Conservation (phyloP, 2,113 vertebrate genomes). For the Piliocolobus tephrosceles region DNA sequence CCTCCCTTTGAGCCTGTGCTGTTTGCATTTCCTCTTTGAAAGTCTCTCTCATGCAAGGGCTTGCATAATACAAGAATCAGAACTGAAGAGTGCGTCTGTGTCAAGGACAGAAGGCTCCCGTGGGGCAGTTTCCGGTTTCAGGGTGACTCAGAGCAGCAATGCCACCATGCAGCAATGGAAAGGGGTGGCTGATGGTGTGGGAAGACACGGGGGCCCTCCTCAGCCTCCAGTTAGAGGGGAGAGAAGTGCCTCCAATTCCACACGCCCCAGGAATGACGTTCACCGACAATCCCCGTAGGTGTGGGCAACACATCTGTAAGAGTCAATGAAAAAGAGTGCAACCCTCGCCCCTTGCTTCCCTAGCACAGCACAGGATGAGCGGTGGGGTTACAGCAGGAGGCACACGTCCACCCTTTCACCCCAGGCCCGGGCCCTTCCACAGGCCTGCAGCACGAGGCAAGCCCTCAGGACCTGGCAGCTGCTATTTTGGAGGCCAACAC, state of each 20-base stretch:
- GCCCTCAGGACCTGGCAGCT: not conserved
- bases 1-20: not conserved
- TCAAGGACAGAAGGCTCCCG: not conserved
- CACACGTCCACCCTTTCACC: not conserved
- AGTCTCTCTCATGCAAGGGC: not conserved
- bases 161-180: not conserved
- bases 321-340: too few relatives aligned
- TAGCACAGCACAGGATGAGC: not conserved
- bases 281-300: too few relatives aligned
- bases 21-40: not conserved
- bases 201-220: not conserved
- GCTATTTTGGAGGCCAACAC: not conserved
- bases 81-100: fast-evolving
- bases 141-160: not conserved
- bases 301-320: fast-evolving
- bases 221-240: not conserved
- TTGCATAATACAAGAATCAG: not conserved
- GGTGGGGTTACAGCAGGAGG: not conserved
- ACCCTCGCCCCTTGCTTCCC: not conserved
- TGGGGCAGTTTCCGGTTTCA: not conserved
- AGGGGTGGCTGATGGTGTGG: not conserved
- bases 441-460: not conserved
- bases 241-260: not conserved
- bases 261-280: not conserved
- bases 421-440: not conserved